These are phyloP conservation scores for Etia nguti DNA, from an alignment of 2,113 vertebrate species.

Conservation along the genomic window DNA sequence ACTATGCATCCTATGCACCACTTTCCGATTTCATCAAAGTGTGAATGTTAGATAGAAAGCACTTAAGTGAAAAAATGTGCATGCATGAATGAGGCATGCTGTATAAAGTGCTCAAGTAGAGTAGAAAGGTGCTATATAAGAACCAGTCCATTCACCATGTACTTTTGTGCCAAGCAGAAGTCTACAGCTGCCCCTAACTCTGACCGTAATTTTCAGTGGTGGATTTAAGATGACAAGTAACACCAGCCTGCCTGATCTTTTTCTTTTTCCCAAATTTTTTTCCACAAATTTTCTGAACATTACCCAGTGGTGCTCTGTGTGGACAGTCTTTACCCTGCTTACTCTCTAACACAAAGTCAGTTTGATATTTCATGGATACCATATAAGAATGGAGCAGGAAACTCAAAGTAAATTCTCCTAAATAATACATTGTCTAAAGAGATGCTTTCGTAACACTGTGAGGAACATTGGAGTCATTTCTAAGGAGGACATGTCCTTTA, in stretches of 20 bases:
- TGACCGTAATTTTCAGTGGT: too few species aligned
- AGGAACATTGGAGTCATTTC: not conserved
- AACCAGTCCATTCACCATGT: not conserved
- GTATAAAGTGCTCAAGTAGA: not conserved
- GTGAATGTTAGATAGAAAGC: not conserved
- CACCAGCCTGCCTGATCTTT: accelerated
- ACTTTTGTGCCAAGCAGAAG: not conserved
- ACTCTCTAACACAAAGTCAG: too few species aligned
- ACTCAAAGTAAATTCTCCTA: not conserved
- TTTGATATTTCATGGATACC: too few species aligned
- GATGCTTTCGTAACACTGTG: not conserved
- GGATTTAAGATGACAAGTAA: not conserved
- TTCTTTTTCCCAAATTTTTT: not conserved
- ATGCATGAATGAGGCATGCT: not conserved
- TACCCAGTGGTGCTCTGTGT: not conserved
- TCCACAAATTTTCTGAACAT: not conserved
- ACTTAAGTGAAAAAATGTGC: not conserved
- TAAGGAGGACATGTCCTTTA: not conserved
- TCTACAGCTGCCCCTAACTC: not conserved
- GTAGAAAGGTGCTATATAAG: not conserved
- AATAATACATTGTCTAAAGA: not conserved
- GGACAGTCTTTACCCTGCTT: not conserved
- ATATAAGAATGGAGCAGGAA: not conserved
- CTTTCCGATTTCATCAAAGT: not conserved
- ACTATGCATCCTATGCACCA: not conserved